Evolutionary conservation across 92 coral and sea anemone genomes (phyloP).

Genomic region (Heteractis magnifica): DNA sequence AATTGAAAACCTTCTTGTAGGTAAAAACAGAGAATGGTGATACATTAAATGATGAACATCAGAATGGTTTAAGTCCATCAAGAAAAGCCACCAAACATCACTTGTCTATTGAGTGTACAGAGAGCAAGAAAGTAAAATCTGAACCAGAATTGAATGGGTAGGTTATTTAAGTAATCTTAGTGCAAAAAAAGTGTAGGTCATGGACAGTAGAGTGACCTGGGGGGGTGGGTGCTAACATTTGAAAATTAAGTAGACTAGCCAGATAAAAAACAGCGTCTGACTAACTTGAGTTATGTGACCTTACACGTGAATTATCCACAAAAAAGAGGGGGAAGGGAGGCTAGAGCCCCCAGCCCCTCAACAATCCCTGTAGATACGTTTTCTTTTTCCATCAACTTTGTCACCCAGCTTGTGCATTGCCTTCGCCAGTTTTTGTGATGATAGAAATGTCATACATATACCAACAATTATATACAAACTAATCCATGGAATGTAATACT

Average conservation of each 20-base stretch:
- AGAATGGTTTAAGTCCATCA: slow-evolving; percentile 47
- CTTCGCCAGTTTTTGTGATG: no score
- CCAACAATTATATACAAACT: not conserved
- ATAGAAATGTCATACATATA: no score
- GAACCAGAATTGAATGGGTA: slow-evolving; percentile 56
- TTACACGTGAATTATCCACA: no score
- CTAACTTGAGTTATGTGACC: no score
- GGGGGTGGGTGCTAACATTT: no score
- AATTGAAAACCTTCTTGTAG: not conserved
- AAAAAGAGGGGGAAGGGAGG: no score
- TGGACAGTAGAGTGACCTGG: not conserved
- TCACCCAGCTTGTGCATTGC: no score
- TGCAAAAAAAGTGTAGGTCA: not conserved
- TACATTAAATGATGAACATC: slow-evolving; percentile 27
- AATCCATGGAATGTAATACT: not conserved
- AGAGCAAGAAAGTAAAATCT: slow-evolving; percentile 53
- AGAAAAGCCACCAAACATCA: slow-evolving; percentile 63
- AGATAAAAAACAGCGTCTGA: no score
- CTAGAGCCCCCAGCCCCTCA: no score
- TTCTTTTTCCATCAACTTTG: no score
- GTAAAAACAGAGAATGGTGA: slow-evolving; percentile 40
- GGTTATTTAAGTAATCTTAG: not conserved
- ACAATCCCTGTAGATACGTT: no score
- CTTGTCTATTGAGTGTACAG: slow-evolving; percentile 54
- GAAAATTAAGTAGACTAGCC: no score